Evolutionary conservation across 2,888 invertebrate species (phyloP).

Genomic region (Itoplectis maculator): DNA sequence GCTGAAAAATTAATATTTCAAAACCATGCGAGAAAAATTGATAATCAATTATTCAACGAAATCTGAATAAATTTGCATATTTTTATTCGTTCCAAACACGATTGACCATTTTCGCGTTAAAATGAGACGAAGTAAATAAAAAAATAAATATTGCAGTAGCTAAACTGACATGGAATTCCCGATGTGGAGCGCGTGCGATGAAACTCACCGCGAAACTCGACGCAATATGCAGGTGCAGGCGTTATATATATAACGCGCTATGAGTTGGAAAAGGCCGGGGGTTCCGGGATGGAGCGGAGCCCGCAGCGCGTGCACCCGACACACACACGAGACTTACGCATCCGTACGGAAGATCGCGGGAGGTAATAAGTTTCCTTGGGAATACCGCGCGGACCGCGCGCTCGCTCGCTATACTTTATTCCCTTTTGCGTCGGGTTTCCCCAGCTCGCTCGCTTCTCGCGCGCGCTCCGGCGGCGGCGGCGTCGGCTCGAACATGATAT

Average conservation of each 20-base stretch:
- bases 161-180: too few species aligned
- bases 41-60: too few species aligned
- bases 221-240: slow-evolving; percentile 53
- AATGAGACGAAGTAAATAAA: too few species aligned
- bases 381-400: slow-evolving; percentile 71
- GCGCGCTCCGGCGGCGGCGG: too few species aligned
- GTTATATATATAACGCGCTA: slow-evolving; percentile 2
- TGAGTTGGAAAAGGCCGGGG: background rate
- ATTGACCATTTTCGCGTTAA: too few species aligned
- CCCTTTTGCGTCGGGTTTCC: slow-evolving; percentile 72
- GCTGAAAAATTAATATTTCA: too few species aligned
- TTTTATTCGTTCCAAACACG: too few species aligned
- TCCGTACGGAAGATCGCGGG: slow-evolving; percentile 62
- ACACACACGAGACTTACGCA: slow-evolving; percentile 45
- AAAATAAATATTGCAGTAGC: too few species aligned
- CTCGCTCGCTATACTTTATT: slow-evolving; percentile 71
- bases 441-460: slow-evolving; percentile 47
- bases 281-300: background rate
- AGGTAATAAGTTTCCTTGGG: slow-evolving; percentile 79
- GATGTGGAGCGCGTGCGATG: background rate
- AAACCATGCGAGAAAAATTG: too few species aligned
- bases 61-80: too few species aligned
- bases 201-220: slow-evolving; percentile 41
- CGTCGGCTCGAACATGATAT: slow-evolving; percentile 45
- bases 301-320: slow-evolving; percentile 29